Evolutionary conservation across 2,797 vertebrate genomes (phyloP).

Genomic region (Gastrophryne carolinensis): DNA sequence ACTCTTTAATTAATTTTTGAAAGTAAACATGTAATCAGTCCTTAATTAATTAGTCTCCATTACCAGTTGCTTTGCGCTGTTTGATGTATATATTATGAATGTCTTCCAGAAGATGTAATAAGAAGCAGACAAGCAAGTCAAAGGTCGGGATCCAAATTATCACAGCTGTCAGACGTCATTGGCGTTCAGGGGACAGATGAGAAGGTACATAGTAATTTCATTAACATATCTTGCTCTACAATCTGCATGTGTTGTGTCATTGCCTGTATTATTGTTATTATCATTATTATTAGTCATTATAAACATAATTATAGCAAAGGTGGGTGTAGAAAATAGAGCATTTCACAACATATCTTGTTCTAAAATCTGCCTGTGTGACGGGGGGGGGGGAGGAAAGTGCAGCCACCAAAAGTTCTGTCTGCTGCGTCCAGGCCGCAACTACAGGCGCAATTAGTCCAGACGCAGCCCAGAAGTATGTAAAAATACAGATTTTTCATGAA

Average conservation of each 20-base stretch:
- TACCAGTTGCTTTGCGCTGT: slow-evolving; percentile 27
- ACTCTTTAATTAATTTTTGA: slow-evolving; percentile 33
- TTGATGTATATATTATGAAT: slow-evolving; percentile 39
- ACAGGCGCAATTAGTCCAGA: too few relatives aligned
- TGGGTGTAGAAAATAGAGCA: too few relatives aligned
- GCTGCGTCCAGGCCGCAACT: too few relatives aligned
- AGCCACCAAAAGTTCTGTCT: too few relatives aligned
- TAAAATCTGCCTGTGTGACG: too few relatives aligned
- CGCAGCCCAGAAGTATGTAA: too few relatives aligned
- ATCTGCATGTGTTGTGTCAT: slow-evolving; percentile 7
- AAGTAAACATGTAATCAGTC: slow-evolving; percentile 33
- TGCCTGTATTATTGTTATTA: too few relatives aligned
- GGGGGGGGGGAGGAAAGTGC: too few relatives aligned
- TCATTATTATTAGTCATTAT: too few relatives aligned
- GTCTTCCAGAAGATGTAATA: slow-evolving; percentile 51
- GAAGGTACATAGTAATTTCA: slow-evolving; percentile 52
- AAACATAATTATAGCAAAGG: too few relatives aligned
- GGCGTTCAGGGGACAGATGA: slow-evolving; percentile 18
- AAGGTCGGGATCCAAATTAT: slow-evolving; percentile 40
- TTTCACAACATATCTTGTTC: too few relatives aligned
- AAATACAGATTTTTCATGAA: too few relatives aligned
- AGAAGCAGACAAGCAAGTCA: slow-evolving; percentile 48
- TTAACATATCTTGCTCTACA: slow-evolving; percentile 6
- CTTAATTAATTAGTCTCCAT: slow-evolving; percentile 35
- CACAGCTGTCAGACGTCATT: slow-evolving; percentile 1